phyloP scores from a whole-genome alignment of 2,797 vertebrate species.

The Gymnoscopelus microlampas region DNA sequence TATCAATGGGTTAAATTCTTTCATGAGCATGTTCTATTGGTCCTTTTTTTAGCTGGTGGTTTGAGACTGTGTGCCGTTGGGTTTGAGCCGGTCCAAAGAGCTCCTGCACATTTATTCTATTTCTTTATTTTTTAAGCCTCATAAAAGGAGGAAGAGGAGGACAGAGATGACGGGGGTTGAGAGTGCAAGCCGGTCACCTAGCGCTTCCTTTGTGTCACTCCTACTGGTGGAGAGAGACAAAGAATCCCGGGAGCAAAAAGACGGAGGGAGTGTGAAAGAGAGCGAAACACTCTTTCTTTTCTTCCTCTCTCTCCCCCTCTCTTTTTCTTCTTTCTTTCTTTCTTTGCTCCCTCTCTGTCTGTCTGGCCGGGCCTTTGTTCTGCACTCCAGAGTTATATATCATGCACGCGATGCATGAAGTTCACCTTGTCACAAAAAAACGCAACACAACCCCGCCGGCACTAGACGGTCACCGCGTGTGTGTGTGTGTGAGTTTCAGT shows the following conservation, averaged over 20 bases:
- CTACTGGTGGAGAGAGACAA: conserved; percentile 54
- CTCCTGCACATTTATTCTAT: conserved; percentile 20
- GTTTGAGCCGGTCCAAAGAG: conserved; percentile 16
- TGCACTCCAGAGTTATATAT: conserved; percentile 69
- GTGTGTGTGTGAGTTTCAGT: conserved; percentile 14
- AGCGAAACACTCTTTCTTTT: conserved; percentile 12
- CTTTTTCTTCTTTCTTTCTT: conserved; percentile 15
- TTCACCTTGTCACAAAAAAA: conserved; percentile 80
- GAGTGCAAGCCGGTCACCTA: not conserved
- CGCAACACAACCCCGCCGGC: conserved; percentile 62
- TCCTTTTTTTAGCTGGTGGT: too few relatives aligned
- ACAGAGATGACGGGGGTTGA: conserved; percentile 58
- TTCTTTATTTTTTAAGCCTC: not conserved
- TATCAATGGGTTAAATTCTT: too few relatives aligned
- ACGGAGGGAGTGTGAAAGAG: conserved; percentile 39
- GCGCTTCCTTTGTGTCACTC: conserved; percentile 46
- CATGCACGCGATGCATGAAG: conserved; percentile 81
- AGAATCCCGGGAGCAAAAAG: conserved; percentile 34
- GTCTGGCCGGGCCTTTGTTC: conserved; percentile 59
- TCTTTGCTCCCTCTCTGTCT: conserved; percentile 25
- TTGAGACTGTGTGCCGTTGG: too few relatives aligned
- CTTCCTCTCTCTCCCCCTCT: not conserved
- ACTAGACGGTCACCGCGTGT: conserved; percentile 36
- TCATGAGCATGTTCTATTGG: too few relatives aligned
- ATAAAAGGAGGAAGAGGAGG: conserved; percentile 33